phyloP scores from a whole-genome alignment of 2,113 vertebrate species.

The Hepsetus odoe region DNA sequence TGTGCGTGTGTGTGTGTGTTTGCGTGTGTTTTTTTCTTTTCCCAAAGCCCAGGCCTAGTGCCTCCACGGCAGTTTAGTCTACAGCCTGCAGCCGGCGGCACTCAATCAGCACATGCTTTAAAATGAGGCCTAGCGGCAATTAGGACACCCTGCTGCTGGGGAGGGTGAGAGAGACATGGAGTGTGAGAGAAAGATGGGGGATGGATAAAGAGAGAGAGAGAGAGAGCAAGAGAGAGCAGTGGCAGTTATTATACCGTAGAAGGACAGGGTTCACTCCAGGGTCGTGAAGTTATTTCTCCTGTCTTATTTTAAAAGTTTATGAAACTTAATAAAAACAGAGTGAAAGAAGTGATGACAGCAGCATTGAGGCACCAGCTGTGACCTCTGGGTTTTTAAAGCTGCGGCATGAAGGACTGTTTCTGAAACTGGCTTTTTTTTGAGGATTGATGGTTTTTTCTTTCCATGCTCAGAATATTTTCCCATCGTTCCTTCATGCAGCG shows the following conservation, averaged over 20 bases:
- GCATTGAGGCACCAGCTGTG: background rate
- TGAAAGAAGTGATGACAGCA: background rate
- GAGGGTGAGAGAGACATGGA: background rate
- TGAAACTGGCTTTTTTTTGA: background rate
- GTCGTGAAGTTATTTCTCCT: background rate
- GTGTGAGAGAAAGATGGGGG: no score
- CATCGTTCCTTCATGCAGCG: background rate
- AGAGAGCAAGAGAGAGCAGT: no score
- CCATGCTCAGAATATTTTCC: background rate
- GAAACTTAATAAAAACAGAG: constrained; percentile 13
- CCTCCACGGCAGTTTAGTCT: constrained; percentile 41
- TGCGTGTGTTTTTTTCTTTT: no score
- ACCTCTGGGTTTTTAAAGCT: background rate
- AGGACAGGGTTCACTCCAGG: background rate
- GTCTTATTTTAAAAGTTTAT: constrained; percentile 17
- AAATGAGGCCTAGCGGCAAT: constrained; percentile 41
- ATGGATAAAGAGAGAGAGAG: no score
- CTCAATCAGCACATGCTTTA: constrained; percentile 55
- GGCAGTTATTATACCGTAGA: background rate
- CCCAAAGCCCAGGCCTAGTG: constrained; percentile 22
- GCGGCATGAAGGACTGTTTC: background rate
- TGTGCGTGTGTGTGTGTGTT: constrained; percentile 5
- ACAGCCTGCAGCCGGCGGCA: constrained; percentile 44
- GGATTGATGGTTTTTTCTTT: background rate
- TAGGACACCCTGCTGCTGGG: constrained; percentile 41